Evolutionary conservation across 1,140 invertebrate species (phyloP).

Genomic region (Magallana angulata): DNA sequence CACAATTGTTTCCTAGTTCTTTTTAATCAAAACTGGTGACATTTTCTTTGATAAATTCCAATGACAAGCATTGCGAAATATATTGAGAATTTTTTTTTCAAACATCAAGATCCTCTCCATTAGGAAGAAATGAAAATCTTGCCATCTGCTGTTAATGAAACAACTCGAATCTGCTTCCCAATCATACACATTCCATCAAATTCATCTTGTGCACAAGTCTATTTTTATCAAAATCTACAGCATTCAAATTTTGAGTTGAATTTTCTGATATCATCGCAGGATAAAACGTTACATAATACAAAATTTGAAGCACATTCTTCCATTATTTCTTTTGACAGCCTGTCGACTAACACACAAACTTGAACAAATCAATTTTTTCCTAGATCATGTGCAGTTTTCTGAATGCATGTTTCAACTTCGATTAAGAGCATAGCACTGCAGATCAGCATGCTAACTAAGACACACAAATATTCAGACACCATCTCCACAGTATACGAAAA

Average conservation of each 20-base stretch:
- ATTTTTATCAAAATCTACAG: conserved; percentile 37
- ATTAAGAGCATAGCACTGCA: conserved; percentile 18
- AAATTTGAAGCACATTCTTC: conserved; percentile 24
- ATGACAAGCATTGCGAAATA: neutral
- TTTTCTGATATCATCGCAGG: conserved; percentile 20
- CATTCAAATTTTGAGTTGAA: conserved; percentile 34
- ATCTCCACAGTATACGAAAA: neutral
- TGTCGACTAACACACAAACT: conserved; percentile 33
- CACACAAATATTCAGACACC: conserved; percentile 10
- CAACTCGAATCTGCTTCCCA: neutral
- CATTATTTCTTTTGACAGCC: conserved; percentile 27
- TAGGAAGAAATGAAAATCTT: neutral
- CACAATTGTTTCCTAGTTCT: conserved; percentile 19
- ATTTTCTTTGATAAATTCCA: neutral
- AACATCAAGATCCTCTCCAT: neutral
- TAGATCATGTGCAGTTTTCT: conserved; percentile 33
- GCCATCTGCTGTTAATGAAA: conserved; percentile 18
- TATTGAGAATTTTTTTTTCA: neutral
- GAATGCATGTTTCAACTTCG: conserved; percentile 28
- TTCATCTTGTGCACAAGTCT: conserved; percentile 19
- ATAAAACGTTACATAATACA: conserved; percentile 29
- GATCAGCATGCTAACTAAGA: conserved; percentile 27
- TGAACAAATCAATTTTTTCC: conserved; percentile 32
- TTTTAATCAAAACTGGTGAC: neutral
- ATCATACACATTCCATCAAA: conserved; percentile 31